These are phyloP conservation scores for Chaetops frenatus DNA, from an alignment of 2,113 vertebrate species.

Conservation along the genomic window DNA sequence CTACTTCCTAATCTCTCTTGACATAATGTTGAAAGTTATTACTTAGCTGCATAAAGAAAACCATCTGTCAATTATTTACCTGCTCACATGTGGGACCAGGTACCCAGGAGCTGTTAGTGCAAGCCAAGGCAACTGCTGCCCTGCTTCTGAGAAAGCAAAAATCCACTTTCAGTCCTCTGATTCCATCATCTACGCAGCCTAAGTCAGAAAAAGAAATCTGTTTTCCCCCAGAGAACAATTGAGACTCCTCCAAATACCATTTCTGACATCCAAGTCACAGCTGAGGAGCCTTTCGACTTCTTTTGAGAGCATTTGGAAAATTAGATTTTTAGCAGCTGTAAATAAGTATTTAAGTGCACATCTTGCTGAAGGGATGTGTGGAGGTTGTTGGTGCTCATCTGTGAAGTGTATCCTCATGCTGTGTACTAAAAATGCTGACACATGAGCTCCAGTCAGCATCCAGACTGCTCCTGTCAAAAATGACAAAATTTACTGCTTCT, in stretches of 20 bases:
- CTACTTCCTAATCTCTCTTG: constrained; percentile 30
- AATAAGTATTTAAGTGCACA: not conserved
- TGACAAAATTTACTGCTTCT: not conserved
- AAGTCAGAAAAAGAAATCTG: not conserved
- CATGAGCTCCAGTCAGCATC: not conserved
- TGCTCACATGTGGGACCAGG: constrained; percentile 21
- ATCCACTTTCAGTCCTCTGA: not conserved
- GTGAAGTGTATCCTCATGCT: not conserved
- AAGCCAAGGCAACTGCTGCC: not conserved
- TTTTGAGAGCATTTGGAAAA: not conserved
- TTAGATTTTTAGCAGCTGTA: not conserved
- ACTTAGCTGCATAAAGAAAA: constrained; percentile 47
- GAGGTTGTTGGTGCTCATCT: not conserved
- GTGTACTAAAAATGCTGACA: not conserved
- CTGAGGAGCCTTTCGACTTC: not conserved
- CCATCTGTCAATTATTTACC: constrained; percentile 56
- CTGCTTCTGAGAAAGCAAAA: not conserved
- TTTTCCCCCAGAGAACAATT: not conserved
- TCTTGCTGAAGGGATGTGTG: not conserved
- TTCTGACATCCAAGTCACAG: not conserved
- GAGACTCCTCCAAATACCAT: not conserved
- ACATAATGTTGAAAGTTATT: constrained; percentile 54
- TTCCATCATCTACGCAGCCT: not conserved
- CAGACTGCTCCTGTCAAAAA: not conserved
- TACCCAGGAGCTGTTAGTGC: not conserved